These are phyloP conservation scores for Octomys mimax DNA, from an alignment of 2,797 vertebrate species.

Conservation along the genomic window DNA sequence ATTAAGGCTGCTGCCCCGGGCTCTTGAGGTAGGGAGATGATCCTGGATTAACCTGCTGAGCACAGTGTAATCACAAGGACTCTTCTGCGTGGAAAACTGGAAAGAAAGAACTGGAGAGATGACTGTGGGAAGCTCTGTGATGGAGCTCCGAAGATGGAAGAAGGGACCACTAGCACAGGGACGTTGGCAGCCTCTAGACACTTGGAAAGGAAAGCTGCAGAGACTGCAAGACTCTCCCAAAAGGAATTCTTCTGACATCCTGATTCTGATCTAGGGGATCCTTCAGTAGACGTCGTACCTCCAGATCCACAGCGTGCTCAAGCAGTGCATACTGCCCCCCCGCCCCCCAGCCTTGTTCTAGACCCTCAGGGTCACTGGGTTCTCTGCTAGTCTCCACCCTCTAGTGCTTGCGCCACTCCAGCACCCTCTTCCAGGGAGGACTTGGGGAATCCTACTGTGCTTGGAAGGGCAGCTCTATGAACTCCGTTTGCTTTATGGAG, in stretches of 20 bases:
- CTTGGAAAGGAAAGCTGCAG: neutral
- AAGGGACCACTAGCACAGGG: neutral
- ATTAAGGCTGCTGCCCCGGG: neutral
- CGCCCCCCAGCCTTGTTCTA: neutral
- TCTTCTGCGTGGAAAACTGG: neutral
- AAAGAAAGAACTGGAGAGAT: neutral
- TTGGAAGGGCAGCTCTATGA: neutral
- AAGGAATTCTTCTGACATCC: neutral
- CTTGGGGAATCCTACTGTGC: too few relatives aligned
- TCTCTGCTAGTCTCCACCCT: neutral
- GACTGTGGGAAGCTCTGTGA: fast-evolving
- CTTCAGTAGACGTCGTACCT: neutral
- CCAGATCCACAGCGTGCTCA: neutral
- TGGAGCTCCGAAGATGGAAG: neutral
- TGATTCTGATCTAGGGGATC: neutral
- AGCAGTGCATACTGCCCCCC: fast-evolving
- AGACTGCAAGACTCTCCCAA: neutral
- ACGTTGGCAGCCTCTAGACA: neutral
- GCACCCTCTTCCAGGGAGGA: neutral
- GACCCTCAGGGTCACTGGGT: neutral
- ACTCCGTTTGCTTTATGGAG: neutral
- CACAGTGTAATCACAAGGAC: neutral
- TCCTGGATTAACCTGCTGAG: neutral
- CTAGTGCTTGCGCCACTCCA: too few relatives aligned
- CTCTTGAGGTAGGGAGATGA: neutral